A percentile compares a stretch with the other conserved stretches of the same genome.
Evolutionary conservation across 2,888 invertebrate species (phyloP).

Genomic region (Callinectes sapidus): DNA sequence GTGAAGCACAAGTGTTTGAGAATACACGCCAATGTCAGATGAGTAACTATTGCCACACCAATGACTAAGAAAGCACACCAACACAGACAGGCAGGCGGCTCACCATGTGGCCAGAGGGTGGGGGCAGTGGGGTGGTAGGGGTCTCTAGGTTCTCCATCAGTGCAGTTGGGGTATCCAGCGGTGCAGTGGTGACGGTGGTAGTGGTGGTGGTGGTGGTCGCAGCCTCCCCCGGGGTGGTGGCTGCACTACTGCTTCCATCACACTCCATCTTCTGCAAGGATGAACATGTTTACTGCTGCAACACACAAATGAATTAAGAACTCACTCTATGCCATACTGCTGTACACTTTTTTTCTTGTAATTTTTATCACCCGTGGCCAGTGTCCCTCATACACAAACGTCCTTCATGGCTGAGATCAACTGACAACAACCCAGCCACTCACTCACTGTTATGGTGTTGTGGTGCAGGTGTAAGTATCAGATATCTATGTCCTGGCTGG

Average conservation of each 20-base stretch:
- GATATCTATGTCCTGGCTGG: no score
- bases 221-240: slow-evolving; percentile 46
- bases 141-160: background rate
- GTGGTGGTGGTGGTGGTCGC: slow-evolving; percentile 5
- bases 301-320: background rate
- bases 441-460: no score
- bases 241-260: slow-evolving; percentile 54
- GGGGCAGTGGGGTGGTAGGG: slow-evolving; percentile 42
- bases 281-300: background rate
- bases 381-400: no score
- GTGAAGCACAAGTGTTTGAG: no score
- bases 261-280: slow-evolving; percentile 26
- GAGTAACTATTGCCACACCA: background rate
- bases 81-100: background rate
- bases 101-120: slow-evolving; percentile 44
- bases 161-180: slow-evolving; percentile 26
- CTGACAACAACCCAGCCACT: no score
- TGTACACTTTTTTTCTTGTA: background rate
- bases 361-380: no score
- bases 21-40: no score
- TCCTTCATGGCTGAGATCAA: no score
- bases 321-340: background rate
- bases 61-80: background rate
- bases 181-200: slow-evolving; percentile 39
- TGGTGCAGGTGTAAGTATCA: no score